These are phyloP conservation scores for Tipula confusa DNA, from an alignment of 2,888 invertebrate genomes.

Conservation along the genomic window DNA sequence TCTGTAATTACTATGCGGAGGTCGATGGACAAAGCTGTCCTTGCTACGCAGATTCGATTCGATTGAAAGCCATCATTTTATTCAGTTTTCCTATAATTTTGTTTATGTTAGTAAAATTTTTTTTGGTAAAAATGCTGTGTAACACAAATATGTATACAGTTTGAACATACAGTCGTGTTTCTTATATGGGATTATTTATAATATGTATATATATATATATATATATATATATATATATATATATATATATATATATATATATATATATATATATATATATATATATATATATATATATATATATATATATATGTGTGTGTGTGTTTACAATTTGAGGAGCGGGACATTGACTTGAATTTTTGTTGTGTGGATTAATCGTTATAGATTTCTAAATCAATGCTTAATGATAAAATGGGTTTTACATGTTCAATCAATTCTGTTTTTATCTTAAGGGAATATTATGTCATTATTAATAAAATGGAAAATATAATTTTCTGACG, in stretches of 20 bases:
- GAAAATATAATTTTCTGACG: background rate
- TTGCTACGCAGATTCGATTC: background rate
- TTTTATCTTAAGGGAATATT: conserved; percentile 12
- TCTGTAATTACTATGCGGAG: background rate
- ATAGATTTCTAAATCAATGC: background rate
- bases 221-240: too few species aligned
- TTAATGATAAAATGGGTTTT: background rate
- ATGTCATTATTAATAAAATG: conserved; percentile 4
- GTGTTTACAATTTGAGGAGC: background rate
- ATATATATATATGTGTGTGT: too few species aligned
- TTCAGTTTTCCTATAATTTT: background rate
- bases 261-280: too few species aligned
- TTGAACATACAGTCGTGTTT: too few species aligned
- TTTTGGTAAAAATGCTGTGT: too few species aligned
- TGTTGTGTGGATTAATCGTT: conserved; percentile 7
- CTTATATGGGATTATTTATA: background rate
- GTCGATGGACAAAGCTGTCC: background rate
- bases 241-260: too few species aligned
- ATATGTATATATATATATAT: too few species aligned
- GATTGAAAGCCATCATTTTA: background rate
- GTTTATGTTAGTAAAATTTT: too few species aligned
- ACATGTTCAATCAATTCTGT: background rate
- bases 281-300: too few species aligned
- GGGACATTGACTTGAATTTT: background rate
- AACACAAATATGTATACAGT: too few species aligned